Evolutionary conservation across 2,113 vertebrate genomes (phyloP).

Genomic region (Larimichthys polyactis): DNA sequence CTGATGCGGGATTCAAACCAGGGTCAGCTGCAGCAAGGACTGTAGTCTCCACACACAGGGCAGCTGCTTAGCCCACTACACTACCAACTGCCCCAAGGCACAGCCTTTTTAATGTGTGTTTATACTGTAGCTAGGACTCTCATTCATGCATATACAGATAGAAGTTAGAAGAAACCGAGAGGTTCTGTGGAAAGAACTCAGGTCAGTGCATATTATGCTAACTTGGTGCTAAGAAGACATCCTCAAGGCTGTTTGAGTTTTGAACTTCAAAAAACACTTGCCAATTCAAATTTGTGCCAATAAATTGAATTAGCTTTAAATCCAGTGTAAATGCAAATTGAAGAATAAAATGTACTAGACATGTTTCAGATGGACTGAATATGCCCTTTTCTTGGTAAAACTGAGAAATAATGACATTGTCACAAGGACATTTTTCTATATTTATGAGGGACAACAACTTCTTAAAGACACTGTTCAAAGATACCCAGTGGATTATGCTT

Average conservation of each 20-base stretch:
- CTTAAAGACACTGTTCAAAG: slow-evolving; percentile 52
- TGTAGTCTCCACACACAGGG: too few species aligned
- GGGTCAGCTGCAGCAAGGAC: too few species aligned
- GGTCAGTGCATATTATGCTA: neutral
- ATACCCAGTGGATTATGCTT: slow-evolving; percentile 56
- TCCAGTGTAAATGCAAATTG: neutral
- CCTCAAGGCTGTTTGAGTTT: neutral
- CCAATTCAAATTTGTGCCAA: neutral
- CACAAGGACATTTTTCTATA: slow-evolving; percentile 44
- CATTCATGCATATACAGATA: neutral
- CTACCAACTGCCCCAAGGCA: too few species aligned
- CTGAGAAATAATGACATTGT: neutral
- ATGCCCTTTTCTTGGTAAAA: neutral
- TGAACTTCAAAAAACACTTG: neutral
- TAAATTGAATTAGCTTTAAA: neutral
- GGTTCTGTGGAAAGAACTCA: neutral
- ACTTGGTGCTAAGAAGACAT: neutral
- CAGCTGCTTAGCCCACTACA: too few species aligned
- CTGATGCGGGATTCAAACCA: too few species aligned
- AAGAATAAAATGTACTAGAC: neutral
- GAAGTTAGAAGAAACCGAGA: neutral
- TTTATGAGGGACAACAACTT: slow-evolving; percentile 62
- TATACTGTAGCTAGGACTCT: neutral
- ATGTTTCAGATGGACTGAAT: too few species aligned
- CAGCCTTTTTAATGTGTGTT: neutral